Evolutionary conservation across 2,797 vertebrate species (phyloP), one percentile per base, ranked within the genome.

Genomic region (Harpagifer antarcticus): DNA sequence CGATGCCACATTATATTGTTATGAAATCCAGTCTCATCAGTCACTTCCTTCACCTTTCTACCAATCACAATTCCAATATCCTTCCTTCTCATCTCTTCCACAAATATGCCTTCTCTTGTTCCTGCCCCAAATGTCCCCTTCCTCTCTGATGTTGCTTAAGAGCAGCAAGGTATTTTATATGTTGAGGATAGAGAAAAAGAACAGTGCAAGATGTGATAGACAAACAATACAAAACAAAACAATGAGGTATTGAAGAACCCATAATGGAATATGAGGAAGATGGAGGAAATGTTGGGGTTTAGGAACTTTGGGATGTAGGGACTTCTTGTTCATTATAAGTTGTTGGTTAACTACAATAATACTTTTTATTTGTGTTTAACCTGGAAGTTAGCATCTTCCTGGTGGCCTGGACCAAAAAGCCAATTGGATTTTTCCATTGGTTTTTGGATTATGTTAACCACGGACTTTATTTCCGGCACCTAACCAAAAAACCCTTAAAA

Each of bases 141-240:
- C 62, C 42, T 55, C 42, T 60, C 61, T 33, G 10, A 27, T 47
- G 60, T 65, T 68, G 73, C 66, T 70, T 63, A 66, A 74, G 78
- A 76, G 81, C 85, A 49, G 31, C 31, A 73, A 84, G 86, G 81
- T 74, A 65, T 85, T 84, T 73, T 76, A 81, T 79, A 47, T 83
- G 81, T 82, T 84, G 81, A 23, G 57, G 49, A 52, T 9, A 44
- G 62, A 44, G 66, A 27, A 5, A 27, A 27, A 37, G n/a, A 74
- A 65, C 58, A 23, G 68, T 52, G 66, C 65, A 71, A 65, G 27
- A 56, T n/a, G 27, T 49, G 44, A 27, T 31, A 37, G 45, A 13
- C 48, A 5, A 20, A 2, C 10, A 50, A 4, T 33, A 16, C 67
- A 68, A 60, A 60, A 50, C 14, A 71, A 42, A 33, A 53, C 47